A percentile compares a stretch with the other conserved stretches of the same genome.
phyloP scores from a whole-genome alignment of 2,113 vertebrate genomes.

The Anoura caudifer region DNA sequence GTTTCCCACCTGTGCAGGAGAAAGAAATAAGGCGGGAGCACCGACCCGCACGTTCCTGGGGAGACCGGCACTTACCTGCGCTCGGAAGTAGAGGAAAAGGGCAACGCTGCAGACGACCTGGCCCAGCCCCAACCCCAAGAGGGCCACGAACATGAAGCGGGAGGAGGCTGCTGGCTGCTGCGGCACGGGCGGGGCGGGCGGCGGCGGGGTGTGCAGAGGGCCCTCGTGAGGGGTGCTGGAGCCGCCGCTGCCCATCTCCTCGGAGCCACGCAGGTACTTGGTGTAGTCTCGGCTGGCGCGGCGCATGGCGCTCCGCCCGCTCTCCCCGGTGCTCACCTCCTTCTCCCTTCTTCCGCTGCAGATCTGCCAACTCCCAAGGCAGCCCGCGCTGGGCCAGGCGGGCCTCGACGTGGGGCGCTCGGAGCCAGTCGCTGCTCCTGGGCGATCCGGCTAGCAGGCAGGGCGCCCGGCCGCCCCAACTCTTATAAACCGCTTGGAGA shows the following conservation, averaged over 20 bases:
- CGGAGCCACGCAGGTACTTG: slow-evolving; percentile 82
- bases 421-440: background rate
- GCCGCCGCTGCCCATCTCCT: slow-evolving; percentile 75
- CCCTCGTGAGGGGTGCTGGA: slow-evolving; percentile 47
- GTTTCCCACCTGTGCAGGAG: background rate
- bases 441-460: slow-evolving; percentile 31
- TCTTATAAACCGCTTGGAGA: slow-evolving; percentile 64
- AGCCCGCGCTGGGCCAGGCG: slow-evolving; percentile 15
- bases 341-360: background rate
- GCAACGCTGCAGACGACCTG: slow-evolving; percentile 96
- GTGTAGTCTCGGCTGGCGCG: slow-evolving; percentile 82
- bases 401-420: slow-evolving; percentile 4
- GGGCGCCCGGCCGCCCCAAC: slow-evolving; percentile 29
- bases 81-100: slow-evolving; percentile 92
- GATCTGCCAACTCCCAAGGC: background rate
- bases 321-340: background rate
- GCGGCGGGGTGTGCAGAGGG: slow-evolving; percentile 52
- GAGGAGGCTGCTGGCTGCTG: slow-evolving; percentile 74
- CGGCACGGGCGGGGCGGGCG: slow-evolving; percentile 56
- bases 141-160: slow-evolving; percentile 86
- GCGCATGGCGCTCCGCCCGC: slow-evolving; percentile 76
- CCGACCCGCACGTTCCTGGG: rapidly evolving
- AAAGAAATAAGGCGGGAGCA: rapidly evolving
- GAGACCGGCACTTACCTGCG: slow-evolving; percentile 85
- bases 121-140: slow-evolving; percentile 91